Conservation (phyloP, 2,888 invertebrate genomes). For the Andrena bucephala region DNA sequence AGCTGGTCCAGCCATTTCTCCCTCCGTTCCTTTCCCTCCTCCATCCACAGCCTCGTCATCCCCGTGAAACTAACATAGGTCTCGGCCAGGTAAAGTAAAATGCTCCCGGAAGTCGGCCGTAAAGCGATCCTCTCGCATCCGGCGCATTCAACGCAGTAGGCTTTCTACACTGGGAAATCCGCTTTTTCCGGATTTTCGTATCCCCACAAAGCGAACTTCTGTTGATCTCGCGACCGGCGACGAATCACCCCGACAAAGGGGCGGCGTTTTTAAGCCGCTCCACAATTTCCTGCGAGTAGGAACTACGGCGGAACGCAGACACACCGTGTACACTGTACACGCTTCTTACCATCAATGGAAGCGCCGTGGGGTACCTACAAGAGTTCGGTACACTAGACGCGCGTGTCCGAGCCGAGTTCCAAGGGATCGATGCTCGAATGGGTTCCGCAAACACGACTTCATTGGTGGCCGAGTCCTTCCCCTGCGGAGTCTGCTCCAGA, state of each 20-base stretch:
- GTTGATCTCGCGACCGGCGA: constrained; percentile 29
- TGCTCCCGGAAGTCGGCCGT: constrained; percentile 73
- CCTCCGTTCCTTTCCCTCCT: constrained; percentile 27
- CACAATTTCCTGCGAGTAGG: constrained; percentile 12
- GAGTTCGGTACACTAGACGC: constrained; percentile 8
- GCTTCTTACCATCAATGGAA: constrained; percentile 28
- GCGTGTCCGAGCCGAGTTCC: constrained; percentile 40
- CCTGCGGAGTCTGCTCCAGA: neutral
- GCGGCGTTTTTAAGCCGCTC: constrained; percentile 24
- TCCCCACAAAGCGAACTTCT: constrained; percentile 28
- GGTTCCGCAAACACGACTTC: constrained; percentile 46
- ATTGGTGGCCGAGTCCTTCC: constrained; percentile 13
- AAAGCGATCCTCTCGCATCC: constrained; percentile 73
- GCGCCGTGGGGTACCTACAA: neutral
- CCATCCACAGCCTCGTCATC: neutral
- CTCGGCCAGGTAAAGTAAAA: constrained; percentile 45
- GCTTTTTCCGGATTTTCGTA: constrained; percentile 74
- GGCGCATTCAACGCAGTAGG: constrained; percentile 67
- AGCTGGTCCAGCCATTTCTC: neutral
- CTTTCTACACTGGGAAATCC: constrained; percentile 68
- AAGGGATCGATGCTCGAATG: constrained; percentile 18
- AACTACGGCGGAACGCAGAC: neutral
- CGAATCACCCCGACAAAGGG: constrained; percentile 24
- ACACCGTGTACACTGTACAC: neutral
- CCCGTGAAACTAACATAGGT: neutral